Conservation (phyloP, 1,140 invertebrate genomes). For the Aphelinus atriplicis region DNA sequence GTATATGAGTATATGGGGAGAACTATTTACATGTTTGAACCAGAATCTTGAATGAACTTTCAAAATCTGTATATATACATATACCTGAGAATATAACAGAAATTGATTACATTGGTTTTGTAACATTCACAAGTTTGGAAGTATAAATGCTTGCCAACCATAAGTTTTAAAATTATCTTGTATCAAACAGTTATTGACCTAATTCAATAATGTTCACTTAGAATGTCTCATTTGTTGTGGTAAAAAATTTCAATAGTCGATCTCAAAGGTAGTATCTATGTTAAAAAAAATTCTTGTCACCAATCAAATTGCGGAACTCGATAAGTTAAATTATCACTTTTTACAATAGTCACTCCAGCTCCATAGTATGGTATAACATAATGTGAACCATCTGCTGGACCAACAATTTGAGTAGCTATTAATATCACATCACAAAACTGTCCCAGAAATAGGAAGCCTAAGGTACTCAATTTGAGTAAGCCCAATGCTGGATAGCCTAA, state of each 20-base stretch:
- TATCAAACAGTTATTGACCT: too few relatives aligned
- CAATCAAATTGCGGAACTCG: conserved; percentile 85
- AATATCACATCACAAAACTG: conserved; percentile 95
- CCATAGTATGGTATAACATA: conserved; percentile 96
- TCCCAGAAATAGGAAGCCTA: conserved; percentile 97
- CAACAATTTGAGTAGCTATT: conserved; percentile 92
- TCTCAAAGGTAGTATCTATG: too few relatives aligned
- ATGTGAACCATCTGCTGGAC: conserved; percentile 95
- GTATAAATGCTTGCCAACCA: conserved; percentile 1
- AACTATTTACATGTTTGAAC: conserved; percentile 25
- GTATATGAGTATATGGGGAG: not conserved
- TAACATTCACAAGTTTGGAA: not conserved
- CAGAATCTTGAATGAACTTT: not conserved
- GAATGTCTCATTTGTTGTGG: too few relatives aligned
- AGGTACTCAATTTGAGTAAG: conserved; percentile 91
- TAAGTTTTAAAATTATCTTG: too few relatives aligned
- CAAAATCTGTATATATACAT: conserved; percentile 1
- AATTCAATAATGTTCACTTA: too few relatives aligned
- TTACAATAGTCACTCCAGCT: conserved; percentile 81
- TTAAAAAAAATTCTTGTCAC: conserved; percentile 32
- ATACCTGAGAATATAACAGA: conserved; percentile 7
- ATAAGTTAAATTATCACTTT: conserved; percentile 87
- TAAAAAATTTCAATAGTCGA: too few relatives aligned
- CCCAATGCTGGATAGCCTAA: conserved; percentile 96
- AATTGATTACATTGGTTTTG: conserved; percentile 8